Evolutionary conservation across 2,888 invertebrate species (phyloP), one percentile per base, ranked within the genome.

Genomic region (Cyaniris semiargus): DNA sequence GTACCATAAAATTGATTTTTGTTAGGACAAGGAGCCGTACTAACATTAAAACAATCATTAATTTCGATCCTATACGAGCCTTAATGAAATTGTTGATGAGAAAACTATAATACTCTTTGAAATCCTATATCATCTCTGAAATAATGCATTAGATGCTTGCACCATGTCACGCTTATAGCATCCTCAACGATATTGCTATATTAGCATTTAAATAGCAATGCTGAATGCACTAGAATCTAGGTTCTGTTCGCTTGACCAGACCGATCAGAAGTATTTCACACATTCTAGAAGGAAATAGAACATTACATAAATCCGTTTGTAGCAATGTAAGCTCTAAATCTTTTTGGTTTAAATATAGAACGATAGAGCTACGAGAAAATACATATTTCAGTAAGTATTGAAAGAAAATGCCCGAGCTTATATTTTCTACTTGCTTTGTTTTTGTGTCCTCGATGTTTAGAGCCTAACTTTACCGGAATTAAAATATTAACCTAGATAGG

Each of bases 151-250:
- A 18, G 27, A 66, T 66, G 60, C 8, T 27, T n/a, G n/a, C 58
- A 38, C 48, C 48, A 48, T 48, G 48, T 4, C 15, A 66, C 27
- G 27, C 27, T 15, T 31, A 27, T 27, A 27, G 15, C 31, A 66
- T 66, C 66, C 13, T 66, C 66, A 66, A 66, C 15, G 27, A 66
- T 66, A 66, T 66, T 66, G 66, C 66, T 31, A 27, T 66, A 66
- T 66, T 66, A 66, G 66, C 66, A 66, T 66, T 66, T 66, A 66
- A 15, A 66, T 66, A 66, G 66, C 60, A 66, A 66, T 66, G n/a
- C n/a, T n/a, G n/a, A n/a, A n/a, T n/a, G 66, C 27, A 27, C 66
- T 27, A 60, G 60, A 60, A 66, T 53, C 53, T 53, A 53, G 53
- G 53, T 53, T 3, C 18, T 53, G 15, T 13, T 66, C 66, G 66